Base-by-base conservation (phyloP, 2,888 invertebrate species). In the Arenicola marina region DNA sequence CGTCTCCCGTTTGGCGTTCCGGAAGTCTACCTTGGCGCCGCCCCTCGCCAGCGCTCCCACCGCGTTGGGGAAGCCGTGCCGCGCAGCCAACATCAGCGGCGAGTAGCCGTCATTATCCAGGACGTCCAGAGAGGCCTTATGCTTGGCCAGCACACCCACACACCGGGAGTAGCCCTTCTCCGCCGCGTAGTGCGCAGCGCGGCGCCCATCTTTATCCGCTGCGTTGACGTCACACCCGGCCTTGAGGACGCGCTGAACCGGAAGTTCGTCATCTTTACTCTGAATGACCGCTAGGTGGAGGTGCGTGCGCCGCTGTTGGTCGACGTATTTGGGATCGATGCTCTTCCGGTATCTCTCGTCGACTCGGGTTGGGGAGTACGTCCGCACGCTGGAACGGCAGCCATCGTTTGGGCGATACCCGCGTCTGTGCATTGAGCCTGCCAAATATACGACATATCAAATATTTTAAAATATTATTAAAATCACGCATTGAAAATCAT, bases 201-300 rank as follows among this genome's bases (percentile, higher is more conserved):
- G 18, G 7, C 33, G 29, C n/a, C 63, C 59, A 1, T n/a, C 15
- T n/a, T 38, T 46, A 26, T 60, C 63, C 21, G 7, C 18, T 1
- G 60, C 56, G 29, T 59, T 63, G 32, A 59, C 48, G 38, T 63
- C 56, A 44, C 59, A 62, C 33, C 63, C 59, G 24, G 55, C 54
- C 7, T 43, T 29, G 18, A 63, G 15, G 31, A 46, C 43, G 31
- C 46, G 53, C 7, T 38, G 28, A 15, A 63, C 24, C 24, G 26
- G n/a, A 24, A 31, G 21, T 3, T 46, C 63, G 26, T 32, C 32
- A 26, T 62, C 57, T 31, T 15, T 24, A 11, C 4, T 11, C 7
- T 48, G 45, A 4, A 60, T 38, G 1, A 63, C 59, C 24, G 59
- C 59, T 26, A 51, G 60, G 33, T 63, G 63, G 1, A 63, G 60